Base-by-base conservation (phyloP, 2,797 vertebrate species). In the Melanotaenia nigrans region DNA sequence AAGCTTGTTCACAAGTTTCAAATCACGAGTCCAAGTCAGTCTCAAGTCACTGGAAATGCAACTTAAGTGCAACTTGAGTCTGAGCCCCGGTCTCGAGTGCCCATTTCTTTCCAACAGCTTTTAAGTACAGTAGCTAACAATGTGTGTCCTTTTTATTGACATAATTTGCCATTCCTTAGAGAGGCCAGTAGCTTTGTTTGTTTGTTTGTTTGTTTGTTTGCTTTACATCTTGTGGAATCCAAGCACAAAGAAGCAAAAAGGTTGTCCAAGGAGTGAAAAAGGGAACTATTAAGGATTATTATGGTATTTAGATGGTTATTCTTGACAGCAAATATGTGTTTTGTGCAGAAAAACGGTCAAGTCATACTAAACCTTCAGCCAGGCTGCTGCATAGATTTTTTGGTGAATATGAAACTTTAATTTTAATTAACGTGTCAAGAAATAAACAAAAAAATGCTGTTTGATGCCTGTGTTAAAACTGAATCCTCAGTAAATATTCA, bases 401-500 rank as follows among this genome's bases (percentile, higher is more conserved):
- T 24, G n/a, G 64, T 33, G 25, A 28, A 18, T 3, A 8, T 33
- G 24, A 65, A 25, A 56, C 2, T 57, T 11, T 25, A 71, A 75
- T 3, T n/a, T 51, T 67, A 6, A 10, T 28, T 63, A 56, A 68
- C 71, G 49, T 66, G 68, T 28, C 20, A 77, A 63, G 61, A 18
- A 28, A 32, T 53, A 3, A 42, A 62, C 65, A 56, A 60, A 40
- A 79, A 78, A 61, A 38, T 40, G 18, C 51, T 60, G 54, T 51
- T 35, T 51, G 40, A 71, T 61, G 56, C 38, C 8, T 68, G 59
- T 30, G 53, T 68, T 65, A 61, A 58, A 61, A 51, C 35, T 51
- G 53, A 54, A 61, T 78, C 55, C 38, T 40, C 65, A 59, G 40
- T 78, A 68, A 86, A 85, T 68, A 61, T 61, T 49, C 42, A 40